Base-by-base conservation (phyloP, 2,888 invertebrate genomes). In the Myopa tessellatipennis region DNA sequence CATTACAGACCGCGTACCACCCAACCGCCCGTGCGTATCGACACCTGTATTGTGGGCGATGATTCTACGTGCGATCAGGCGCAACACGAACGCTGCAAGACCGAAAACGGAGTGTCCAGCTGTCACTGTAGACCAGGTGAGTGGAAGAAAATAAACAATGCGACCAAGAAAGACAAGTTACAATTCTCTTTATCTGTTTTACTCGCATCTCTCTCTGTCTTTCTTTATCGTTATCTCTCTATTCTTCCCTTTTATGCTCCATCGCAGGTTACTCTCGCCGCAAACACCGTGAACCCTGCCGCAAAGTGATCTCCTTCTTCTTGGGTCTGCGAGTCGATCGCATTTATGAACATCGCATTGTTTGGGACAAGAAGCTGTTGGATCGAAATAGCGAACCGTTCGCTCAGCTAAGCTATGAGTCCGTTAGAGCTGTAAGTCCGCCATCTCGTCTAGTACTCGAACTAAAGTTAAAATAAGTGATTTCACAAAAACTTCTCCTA, bases 11-110 rank as follows among this genome's bases (percentile, higher is more conserved):
- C 87, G 38, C 84, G 88, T 68, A 85, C 88, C 4, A 89, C 89
- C 5, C 89, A 87, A 74, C 88, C 89, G 12, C 89, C 89, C 0
- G 89, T 90, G 85, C 82, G 97, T 82, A 97, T 97, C 79, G 97
- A 97, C 87, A 97, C 97, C 0, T 97, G 97, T 84, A 97, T 97
- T 34, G 97, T 97, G 0, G 97, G 97, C 0, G 97, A 97, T 83
- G 95, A 96, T 83, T 94, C 95, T 0, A 97, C 97, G 0, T 97
- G 97, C 83, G 96, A 97, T 85, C 92, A 93, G 76, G 94, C 95
- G 0, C 95, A 96, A 86, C 95, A 96, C 84, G 97, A 97, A 87
- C 93, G 93, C 74, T 97, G 97, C 85, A 92, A 94, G 79, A 97
- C 96, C 0, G 96, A 96, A 89, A 91, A 91, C 79, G 94, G 96